These are phyloP conservation scores for Orchesella cincta DNA, from an alignment of 1,140 invertebrate species.

Conservation along the genomic window DNA sequence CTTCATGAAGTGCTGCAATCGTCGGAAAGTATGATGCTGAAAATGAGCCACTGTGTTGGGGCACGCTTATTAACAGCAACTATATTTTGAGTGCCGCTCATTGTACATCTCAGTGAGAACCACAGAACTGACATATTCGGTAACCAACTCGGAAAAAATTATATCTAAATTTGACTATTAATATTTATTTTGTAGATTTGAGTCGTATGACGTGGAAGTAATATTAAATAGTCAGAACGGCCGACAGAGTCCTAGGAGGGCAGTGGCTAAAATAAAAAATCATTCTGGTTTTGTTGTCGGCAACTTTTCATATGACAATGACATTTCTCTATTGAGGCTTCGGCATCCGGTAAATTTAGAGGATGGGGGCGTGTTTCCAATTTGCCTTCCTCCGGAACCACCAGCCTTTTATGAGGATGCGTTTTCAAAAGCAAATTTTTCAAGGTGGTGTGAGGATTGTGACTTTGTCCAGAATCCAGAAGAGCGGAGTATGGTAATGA, in stretches of 20 bases:
- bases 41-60: conserved; percentile 32
- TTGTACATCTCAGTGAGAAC: conserved; percentile 30
- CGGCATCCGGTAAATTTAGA: conserved; percentile 21
- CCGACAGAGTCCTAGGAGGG: not conserved
- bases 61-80: conserved; percentile 15
- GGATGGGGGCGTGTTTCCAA: conserved; percentile 15
- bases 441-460: conserved; percentile 13
- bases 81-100: conserved; percentile 28
- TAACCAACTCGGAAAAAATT: not conserved
- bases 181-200: conserved; percentile 23
- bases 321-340: conserved; percentile 32
- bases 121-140: no score
- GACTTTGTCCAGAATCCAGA: conserved; percentile 28
- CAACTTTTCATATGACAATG: conserved; percentile 36
- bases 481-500: conserved; percentile 29
- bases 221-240: not conserved
- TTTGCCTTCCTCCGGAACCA: conserved; percentile 23
- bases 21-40: conserved; percentile 30
- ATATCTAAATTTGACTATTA: not conserved
- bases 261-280: conserved; percentile 32
- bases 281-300: conserved; percentile 26
- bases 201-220: conserved; percentile 25
- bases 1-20: conserved; percentile 1
- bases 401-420: not conserved
- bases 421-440: not conserved